Percentiles rank a stretch among this genome's conserved stretches.
Conservation (phyloP, 1,140 invertebrate genomes). For the Brachionus rubens region DNA sequence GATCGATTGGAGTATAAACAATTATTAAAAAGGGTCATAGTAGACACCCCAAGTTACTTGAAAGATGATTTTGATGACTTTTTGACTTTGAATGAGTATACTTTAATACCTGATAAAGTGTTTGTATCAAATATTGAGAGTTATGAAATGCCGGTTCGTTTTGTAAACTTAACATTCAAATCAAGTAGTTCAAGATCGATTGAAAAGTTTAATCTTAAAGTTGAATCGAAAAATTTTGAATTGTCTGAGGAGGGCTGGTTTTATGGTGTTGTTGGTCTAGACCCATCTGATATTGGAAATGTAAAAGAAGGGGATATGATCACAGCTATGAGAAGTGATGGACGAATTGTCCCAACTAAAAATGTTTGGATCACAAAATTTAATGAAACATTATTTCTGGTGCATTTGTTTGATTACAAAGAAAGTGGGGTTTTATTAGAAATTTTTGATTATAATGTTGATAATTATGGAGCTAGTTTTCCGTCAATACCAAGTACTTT, state of each 20-base stretch:
- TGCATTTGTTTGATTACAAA: slow-evolving; percentile 47
- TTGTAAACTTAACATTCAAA: too few relatives aligned
- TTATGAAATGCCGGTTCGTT: neutral
- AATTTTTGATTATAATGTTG: slow-evolving; percentile 48
- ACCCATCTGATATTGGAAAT: neutral
- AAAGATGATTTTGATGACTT: slow-evolving; percentile 49
- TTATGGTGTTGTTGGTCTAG: neutral
- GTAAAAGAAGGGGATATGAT: neutral
- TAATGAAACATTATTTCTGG: slow-evolving; percentile 7
- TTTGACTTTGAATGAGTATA: slow-evolving; percentile 48
- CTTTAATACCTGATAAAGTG: slow-evolving; percentile 48
- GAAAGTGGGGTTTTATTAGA: slow-evolving; percentile 45
- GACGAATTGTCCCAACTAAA: slow-evolving; percentile 39
- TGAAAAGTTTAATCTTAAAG: too few relatives aligned
- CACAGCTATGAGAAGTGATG: slow-evolving; percentile 6
- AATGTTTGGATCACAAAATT: slow-evolving; percentile 48
- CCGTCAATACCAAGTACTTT: too few relatives aligned
- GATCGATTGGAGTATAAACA: slow-evolving; percentile 49
- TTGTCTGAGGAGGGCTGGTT: neutral
- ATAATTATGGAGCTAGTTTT: slow-evolving; percentile 50
- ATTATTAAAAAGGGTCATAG: slow-evolving; percentile 49
- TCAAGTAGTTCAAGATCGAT: neutral
- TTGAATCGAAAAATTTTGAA: neutral
- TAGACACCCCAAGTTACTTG: slow-evolving; percentile 46
- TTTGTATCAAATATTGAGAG: slow-evolving; percentile 47